Percentiles rank a stretch among this genome's conserved stretches.
Evolutionary conservation across 2,888 invertebrate genomes (phyloP).

Genomic region (Acleris cristana): DNA sequence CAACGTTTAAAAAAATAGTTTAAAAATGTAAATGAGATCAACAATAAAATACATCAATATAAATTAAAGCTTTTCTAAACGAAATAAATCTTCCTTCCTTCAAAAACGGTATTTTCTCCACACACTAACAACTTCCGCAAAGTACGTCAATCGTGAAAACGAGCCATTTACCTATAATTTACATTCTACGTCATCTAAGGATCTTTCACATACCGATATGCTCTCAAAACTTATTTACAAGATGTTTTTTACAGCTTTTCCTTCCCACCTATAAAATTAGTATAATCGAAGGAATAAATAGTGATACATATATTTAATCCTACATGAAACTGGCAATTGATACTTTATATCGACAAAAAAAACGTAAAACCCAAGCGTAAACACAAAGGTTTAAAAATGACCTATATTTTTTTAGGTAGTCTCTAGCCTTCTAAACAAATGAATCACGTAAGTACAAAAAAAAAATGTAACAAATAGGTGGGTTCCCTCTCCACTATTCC

Average conservation of each 20-base stretch:
- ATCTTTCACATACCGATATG: conserved; percentile 30
- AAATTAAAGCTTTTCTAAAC: background rate
- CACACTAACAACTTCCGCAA: conserved; percentile 10
- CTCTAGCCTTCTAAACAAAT: too few relatives aligned
- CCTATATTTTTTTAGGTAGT: too few relatives aligned
- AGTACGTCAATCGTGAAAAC: conserved; percentile 18
- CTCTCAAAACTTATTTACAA: conserved; percentile 10
- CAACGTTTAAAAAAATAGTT: background rate
- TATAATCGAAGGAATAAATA: too few relatives aligned
- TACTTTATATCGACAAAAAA: too few relatives aligned
- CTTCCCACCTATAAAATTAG: too few relatives aligned
- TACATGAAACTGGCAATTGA: too few relatives aligned
- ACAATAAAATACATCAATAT: conserved; percentile 19
- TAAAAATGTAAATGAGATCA: conserved; percentile 14
- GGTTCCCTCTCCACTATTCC: conserved; percentile 3
- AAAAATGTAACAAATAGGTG: background rate
- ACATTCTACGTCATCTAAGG: conserved; percentile 13
- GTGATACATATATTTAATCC: too few relatives aligned
- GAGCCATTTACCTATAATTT: conserved; percentile 1
- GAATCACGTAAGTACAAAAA: too few relatives aligned
- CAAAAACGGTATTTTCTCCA: conserved; percentile 1
- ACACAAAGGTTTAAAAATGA: too few relatives aligned
- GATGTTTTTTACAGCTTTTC: background rate
- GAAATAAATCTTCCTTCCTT: background rate
- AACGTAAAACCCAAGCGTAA: too few relatives aligned